These are phyloP conservation scores for Megaceryle maxima DNA, from an alignment of 2,113 vertebrate species.

Conservation along the genomic window DNA sequence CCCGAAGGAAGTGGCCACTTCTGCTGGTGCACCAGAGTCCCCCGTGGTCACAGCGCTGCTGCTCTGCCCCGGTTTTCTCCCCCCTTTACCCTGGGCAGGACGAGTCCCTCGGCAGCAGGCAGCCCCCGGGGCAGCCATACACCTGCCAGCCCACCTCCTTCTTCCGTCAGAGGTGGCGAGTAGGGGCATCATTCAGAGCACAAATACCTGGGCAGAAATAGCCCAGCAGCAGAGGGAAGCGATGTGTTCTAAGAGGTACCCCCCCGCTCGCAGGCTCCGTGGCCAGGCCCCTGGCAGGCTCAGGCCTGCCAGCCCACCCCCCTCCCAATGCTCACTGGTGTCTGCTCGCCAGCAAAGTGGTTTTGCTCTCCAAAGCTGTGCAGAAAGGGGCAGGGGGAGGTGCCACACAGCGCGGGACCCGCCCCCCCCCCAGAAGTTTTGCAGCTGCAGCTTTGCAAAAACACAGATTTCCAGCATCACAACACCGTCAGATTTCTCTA, in stretches of 20 bases:
- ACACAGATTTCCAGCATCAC: not conserved
- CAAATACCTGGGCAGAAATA: accelerated
- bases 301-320: not conserved
- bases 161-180: accelerated
- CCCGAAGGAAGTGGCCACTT: not conserved
- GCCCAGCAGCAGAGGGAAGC: not conserved
- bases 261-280: accelerated
- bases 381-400: not conserved
- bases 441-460: not conserved
- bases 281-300: accelerated
- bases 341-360: not conserved
- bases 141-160: not conserved
- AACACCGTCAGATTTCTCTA: not conserved
- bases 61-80: not conserved
- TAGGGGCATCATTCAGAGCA: accelerated
- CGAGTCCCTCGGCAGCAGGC: accelerated
- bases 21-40: not conserved
- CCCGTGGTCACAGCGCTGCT: no score
- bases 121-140: accelerated
- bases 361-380: not conserved
- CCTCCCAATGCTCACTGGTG: accelerated
- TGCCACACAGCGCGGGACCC: accelerated
- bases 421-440: not conserved
- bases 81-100: accelerated
- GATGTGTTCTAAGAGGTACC: accelerated